Conservation (phyloP, 1,140 invertebrate genomes). For the Caenorhabditis inopinata region DNA sequence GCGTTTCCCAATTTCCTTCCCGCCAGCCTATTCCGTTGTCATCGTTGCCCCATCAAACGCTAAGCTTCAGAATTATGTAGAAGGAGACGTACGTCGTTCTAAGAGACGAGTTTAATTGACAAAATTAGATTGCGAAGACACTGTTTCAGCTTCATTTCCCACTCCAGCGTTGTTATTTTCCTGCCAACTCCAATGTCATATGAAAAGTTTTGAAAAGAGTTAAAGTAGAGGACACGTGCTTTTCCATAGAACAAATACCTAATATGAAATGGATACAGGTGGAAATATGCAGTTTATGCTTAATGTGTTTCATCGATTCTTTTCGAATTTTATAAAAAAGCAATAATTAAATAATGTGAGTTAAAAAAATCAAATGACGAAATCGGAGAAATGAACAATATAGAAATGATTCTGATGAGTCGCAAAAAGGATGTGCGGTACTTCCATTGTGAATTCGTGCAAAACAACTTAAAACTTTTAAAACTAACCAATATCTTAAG, state of each 20-base stretch:
- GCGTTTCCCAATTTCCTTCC: not conserved
- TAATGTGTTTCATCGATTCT: no score
- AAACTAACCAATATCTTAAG: not conserved
- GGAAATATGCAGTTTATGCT: no score
- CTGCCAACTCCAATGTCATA: no score
- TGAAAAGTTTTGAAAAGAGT: no score
- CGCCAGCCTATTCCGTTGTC: not conserved
- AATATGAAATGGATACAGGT: no score
- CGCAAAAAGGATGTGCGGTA: not conserved
- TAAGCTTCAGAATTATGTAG: slow-evolving; percentile 9
- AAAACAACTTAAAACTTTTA: slow-evolving; percentile 17
- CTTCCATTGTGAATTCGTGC: slow-evolving; percentile 21
- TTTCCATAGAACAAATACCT: no score
- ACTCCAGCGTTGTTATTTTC: no score
- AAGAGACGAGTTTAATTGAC: slow-evolving; percentile 31
- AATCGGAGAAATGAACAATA: not conserved
- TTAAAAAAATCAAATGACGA: not conserved
- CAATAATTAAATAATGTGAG: slow-evolving; percentile 7
- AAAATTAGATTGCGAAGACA: no score
- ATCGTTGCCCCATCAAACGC: slow-evolving; percentile 26
- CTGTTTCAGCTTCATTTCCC: no score
- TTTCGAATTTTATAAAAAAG: no score
- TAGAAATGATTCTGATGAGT: not conserved
- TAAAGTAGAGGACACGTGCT: no score
- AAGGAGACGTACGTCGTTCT: slow-evolving; percentile 12